Evolutionary conservation across 2,113 vertebrate species (phyloP).

Genomic region (Salvator merianae): DNA sequence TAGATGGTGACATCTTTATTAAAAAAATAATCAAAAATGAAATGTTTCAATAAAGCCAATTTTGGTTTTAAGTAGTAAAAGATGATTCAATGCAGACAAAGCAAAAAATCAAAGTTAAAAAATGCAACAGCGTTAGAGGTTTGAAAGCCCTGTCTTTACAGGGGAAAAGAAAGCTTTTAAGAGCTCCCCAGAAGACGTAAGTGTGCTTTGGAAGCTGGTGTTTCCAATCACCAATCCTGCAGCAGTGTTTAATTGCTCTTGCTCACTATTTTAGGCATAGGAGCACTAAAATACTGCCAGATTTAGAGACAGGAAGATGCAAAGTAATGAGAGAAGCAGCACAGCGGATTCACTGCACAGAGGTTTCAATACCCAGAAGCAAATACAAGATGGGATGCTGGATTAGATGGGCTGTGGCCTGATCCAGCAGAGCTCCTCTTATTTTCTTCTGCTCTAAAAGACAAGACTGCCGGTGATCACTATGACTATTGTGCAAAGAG

Average conservation of each 20-base stretch:
- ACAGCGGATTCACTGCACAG: neutral
- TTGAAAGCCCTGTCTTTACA: conserved; percentile 45
- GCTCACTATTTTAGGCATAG: conserved; percentile 2
- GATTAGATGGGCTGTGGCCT: no score
- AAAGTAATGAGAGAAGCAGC: conserved; percentile 5
- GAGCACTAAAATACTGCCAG: conserved; percentile 23
- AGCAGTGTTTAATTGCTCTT: neutral
- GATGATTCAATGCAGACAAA: conserved; percentile 57
- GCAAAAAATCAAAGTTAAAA: conserved; percentile 64
- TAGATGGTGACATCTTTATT: conserved; percentile 70
- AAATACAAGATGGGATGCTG: neutral
- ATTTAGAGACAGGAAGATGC: neutral
- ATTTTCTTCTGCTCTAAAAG: no score
- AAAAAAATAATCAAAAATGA: conserved; percentile 67
- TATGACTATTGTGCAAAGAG: neutral
- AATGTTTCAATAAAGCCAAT: conserved; percentile 68
- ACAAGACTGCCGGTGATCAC: neutral
- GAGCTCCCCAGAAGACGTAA: conserved; percentile 34
- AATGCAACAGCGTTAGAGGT: conserved; percentile 43
- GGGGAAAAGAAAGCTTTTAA: conserved; percentile 50
- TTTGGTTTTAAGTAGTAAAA: conserved; percentile 65
- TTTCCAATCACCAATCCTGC: conserved; percentile 13
- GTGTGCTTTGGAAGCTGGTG: neutral
- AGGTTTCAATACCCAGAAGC: conserved; percentile 4
- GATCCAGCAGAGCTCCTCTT: no score